phyloP scores from a whole-genome alignment of 2,797 vertebrate species.

The Coilia nasus region DNA sequence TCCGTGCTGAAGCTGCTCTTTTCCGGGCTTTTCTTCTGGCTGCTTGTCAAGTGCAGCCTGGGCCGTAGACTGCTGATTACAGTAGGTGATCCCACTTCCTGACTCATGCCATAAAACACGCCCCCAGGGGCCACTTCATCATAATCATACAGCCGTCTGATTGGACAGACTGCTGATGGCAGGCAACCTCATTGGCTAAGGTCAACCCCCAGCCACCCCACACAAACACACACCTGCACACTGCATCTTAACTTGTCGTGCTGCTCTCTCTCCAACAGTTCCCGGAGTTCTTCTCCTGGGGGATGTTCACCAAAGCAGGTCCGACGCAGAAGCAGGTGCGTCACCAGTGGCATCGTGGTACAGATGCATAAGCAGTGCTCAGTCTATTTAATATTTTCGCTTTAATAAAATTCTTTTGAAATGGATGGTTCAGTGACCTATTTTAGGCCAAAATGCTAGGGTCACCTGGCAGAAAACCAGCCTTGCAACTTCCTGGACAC shows the following conservation, averaged over 20 bases:
- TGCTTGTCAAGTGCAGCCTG: conserved; percentile 81
- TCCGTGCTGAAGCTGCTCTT: conserved; percentile 80
- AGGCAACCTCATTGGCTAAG: background rate
- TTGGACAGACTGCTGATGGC: background rate
- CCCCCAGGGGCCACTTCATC: background rate
- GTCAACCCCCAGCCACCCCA: conserved; percentile 2
- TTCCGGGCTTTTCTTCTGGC: conserved; percentile 81
- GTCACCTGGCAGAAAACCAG: too few species aligned
- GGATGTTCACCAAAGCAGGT: conserved; percentile 80
- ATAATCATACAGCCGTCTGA: background rate
- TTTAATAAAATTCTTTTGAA: too few species aligned
- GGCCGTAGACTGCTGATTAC: conserved; percentile 83
- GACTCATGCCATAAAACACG: background rate
- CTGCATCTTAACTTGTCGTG: too few species aligned
- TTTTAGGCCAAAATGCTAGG: too few species aligned
- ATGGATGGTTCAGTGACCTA: too few species aligned
- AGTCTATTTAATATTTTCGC: too few species aligned
- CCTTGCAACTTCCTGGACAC: too few species aligned
- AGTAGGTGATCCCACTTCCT: conserved; percentile 61
- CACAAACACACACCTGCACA: too few species aligned
- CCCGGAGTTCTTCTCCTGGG: conserved; percentile 83
- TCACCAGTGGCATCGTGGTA: background rate
- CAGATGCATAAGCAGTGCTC: background rate
- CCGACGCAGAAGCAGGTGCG: conserved; percentile 86
- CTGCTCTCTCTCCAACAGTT: conserved; percentile 67